These are phyloP conservation scores for Bombylius discolor DNA, from an alignment of 2,888 invertebrate genomes.

Conservation along the genomic window DNA sequence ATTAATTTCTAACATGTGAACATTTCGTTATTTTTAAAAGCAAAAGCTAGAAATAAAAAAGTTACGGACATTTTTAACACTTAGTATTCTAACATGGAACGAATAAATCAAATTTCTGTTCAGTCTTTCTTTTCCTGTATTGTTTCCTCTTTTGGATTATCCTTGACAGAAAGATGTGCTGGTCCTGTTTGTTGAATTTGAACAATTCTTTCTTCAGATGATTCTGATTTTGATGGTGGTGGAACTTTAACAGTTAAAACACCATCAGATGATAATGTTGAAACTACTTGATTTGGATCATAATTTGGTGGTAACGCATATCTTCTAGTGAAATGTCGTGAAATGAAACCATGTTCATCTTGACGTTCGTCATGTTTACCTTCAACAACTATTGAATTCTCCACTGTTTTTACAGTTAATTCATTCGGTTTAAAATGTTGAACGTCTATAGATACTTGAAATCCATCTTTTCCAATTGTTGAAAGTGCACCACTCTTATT, in stretches of 20 bases:
- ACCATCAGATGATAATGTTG: conserved; percentile 69
- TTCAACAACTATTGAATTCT: conserved; percentile 50
- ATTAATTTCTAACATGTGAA: no score
- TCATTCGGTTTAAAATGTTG: conserved; percentile 58
- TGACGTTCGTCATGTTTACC: conserved; percentile 58
- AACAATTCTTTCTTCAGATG: conserved; percentile 42
- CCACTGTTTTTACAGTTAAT: conserved; percentile 53
- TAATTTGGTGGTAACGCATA: conserved; percentile 56
- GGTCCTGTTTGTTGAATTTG: conserved; percentile 55
- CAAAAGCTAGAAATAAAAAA: no score
- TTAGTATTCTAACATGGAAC: no score
- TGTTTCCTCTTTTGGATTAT: not conserved
- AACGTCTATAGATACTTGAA: conserved; percentile 55
- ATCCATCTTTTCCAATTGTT: conserved; percentile 50
- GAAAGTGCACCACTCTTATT: not conserved
- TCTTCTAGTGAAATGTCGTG: conserved; percentile 62
- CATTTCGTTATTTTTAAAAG: no score
- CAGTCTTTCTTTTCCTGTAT: not conserved
- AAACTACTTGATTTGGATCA: conserved; percentile 57
- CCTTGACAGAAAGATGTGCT: conserved; percentile 25
- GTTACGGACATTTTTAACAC: no score
- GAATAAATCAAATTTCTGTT: no score
- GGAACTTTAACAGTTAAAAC: conserved; percentile 63
- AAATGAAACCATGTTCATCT: conserved; percentile 61
- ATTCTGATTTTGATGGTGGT: conserved; percentile 24